Conservation (phyloP, 2,113 vertebrate genomes). For the Megalops atlanticus region DNA sequence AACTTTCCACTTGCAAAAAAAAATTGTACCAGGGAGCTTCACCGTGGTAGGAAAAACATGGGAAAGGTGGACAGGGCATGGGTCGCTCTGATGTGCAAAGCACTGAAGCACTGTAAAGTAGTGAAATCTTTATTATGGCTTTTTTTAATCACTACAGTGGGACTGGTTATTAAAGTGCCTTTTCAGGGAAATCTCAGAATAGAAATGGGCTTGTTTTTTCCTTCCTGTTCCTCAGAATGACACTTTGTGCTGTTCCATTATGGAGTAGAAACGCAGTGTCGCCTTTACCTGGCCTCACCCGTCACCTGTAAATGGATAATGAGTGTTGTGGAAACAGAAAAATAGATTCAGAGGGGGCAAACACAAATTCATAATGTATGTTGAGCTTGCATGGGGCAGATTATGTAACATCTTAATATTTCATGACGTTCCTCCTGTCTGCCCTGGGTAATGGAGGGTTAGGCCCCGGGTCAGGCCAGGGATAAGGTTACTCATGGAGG, state of each 20-base stretch:
- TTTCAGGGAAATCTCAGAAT: too few relatives aligned
- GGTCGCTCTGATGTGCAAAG: too few relatives aligned
- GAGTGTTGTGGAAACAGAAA: neutral
- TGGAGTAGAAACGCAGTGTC: too few relatives aligned
- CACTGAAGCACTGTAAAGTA: too few relatives aligned
- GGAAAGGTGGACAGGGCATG: too few relatives aligned
- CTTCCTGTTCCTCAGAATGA: too few relatives aligned
- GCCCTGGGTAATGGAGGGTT: neutral
- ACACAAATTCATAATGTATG: neutral
- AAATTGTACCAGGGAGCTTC: neutral
- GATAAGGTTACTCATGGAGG: neutral
- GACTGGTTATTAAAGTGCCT: too few relatives aligned
- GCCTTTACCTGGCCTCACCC: neutral
- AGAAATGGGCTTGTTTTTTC: too few relatives aligned
- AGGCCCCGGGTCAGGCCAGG: neutral
- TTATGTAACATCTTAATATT: neutral
- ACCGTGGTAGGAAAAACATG: too few relatives aligned
- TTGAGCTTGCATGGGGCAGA: neutral
- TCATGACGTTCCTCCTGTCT: neutral
- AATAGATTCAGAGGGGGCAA: neutral
- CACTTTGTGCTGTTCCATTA: too few relatives aligned
- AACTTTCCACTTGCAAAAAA: neutral
- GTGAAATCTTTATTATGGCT: too few relatives aligned
- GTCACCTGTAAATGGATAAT: neutral
- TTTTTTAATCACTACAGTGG: too few relatives aligned